Evolutionary conservation across 2,888 invertebrate genomes (phyloP), one percentile per base, ranked within the genome.

Genomic region (Ophion costatus): DNA sequence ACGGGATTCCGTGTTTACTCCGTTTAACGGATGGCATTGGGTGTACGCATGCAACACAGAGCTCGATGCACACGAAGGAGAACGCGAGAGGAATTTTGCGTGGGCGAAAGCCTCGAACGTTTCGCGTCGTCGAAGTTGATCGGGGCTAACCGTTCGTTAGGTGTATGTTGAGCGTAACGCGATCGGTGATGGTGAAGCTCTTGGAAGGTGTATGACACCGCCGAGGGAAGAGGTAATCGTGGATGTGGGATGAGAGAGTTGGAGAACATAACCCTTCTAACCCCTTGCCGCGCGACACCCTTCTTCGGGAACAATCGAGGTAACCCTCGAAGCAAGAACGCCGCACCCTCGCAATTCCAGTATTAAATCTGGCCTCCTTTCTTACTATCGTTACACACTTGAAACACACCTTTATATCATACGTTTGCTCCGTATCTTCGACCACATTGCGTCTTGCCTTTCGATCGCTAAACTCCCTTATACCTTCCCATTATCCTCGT

Each of bases 1-100:
- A 90, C 90, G 86, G 88, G 90, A 91, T 91, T 90, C 90, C 91
- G 92, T 92, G 91, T 91, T 91, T 91, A 90, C 89, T 89, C 88
- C 89, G 87, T 91, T 91, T 91, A 91, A 89, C 89, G 88, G 89
- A 91, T 90, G 89, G 89, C 90, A 91, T 90, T 91, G 91, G 88
- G 87, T 88, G 87, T 87, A 88, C 88, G 87, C 91, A 90, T 91
- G 90, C 91, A 91, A 92, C 87, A 83, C 33, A 61, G 20, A n/a
- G 42, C 71, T 24, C 3, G 80, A 83, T 76, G 67, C 80, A 78
- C 63, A 77, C 61, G 73, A 29, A 73, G 57, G 69, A 11, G 61
- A 76, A 71, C 33, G 75, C 56, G 80, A 74, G 42, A 76, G 45
- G 59, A 61, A 20, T 10, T 42, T 56, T 66, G 76, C 24, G 82